Evolutionary conservation across 2,888 invertebrate species (phyloP).

Genomic region (Cistogaster globosa): DNA sequence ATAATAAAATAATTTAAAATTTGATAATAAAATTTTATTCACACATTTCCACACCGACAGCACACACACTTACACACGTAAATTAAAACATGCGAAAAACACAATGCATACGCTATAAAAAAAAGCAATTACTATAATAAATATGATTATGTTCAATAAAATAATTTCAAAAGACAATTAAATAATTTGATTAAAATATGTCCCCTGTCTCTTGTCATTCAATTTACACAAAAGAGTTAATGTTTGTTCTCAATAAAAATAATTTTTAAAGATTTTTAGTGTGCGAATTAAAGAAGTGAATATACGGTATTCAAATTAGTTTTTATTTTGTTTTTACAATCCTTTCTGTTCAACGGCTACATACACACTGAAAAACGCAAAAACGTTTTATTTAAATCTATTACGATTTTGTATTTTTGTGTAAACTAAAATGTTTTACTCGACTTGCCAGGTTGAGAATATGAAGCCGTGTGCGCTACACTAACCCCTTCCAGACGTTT

Average conservation of each 20-base stretch:
- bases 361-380: too few relatives aligned
- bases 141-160: constrained; percentile 81
- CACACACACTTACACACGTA: constrained; percentile 22
- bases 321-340: too few relatives aligned
- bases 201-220: not conserved
- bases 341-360: too few relatives aligned
- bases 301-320: too few relatives aligned
- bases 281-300: too few relatives aligned
- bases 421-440: too few relatives aligned
- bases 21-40: constrained; percentile 38
- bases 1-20: constrained; percentile 54
- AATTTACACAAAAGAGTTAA: constrained; percentile 18
- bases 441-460: too few relatives aligned
- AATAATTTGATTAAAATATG: constrained; percentile 75
- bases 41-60: constrained; percentile 28
- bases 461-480: too few relatives aligned
- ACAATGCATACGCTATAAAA: constrained; percentile 66
- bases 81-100: constrained; percentile 26
- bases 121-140: constrained; percentile 69
- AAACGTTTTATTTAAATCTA: too few relatives aligned
- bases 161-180: constrained; percentile 52
- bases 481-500: too few relatives aligned
- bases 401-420: too few relatives aligned
- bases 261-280: too few relatives aligned
- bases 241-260: constrained; percentile 54